phyloP scores from a whole-genome alignment of 2,113 vertebrate species.

The Astatotilapia flaviijosephi region DNA sequence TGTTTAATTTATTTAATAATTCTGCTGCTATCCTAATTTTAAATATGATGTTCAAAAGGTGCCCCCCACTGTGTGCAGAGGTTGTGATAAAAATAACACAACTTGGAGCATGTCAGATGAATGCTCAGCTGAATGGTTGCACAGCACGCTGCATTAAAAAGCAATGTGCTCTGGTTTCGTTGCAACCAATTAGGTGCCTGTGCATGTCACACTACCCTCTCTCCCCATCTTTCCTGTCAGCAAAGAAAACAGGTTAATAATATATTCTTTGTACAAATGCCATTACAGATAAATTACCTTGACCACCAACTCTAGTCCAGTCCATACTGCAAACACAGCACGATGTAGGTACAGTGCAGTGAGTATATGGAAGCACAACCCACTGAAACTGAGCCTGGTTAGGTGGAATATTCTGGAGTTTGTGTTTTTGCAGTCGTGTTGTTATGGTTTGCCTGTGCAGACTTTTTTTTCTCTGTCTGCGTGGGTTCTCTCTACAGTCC shows the following conservation, averaged over 20 bases:
- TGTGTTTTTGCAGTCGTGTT: background rate
- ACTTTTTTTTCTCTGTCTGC: background rate
- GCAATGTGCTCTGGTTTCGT: background rate
- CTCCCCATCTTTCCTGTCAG: background rate
- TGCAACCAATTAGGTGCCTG: background rate
- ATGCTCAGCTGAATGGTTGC: background rate
- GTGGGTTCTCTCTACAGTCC: background rate
- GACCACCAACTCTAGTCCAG: background rate
- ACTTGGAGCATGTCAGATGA: background rate
- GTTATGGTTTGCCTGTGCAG: background rate
- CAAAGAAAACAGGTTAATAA: background rate
- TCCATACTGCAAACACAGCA: background rate
- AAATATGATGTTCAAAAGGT: background rate
- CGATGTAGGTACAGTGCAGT: background rate
- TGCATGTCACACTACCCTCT: background rate
- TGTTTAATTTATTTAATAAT: background rate
- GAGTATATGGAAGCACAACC: accelerated
- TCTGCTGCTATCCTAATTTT: background rate
- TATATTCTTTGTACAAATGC: background rate
- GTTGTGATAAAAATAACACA: background rate
- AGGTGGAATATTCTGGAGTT: background rate
- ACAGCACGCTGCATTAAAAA: background rate
- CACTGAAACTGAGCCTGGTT: background rate
- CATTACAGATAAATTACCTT: background rate
- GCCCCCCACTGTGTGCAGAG: background rate